Conservation (phyloP, 2,113 vertebrate species). For the Chaetops frenatus region DNA sequence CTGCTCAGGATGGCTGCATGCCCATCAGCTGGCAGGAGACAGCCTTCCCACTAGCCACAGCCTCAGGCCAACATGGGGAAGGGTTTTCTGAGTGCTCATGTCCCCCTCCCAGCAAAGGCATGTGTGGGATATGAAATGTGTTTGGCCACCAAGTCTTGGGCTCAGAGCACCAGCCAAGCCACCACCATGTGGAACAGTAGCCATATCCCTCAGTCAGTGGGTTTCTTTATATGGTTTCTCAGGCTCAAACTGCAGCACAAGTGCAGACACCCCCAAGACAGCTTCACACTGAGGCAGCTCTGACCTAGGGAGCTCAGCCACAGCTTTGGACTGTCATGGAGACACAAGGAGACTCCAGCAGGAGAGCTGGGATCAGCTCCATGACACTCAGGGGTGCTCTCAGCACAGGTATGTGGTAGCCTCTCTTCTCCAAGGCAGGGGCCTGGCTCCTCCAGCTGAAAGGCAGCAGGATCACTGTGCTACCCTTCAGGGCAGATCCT, state of each 20-base stretch:
- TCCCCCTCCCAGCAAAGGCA: neutral
- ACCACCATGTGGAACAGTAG: fast-evolving
- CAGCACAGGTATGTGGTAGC: neutral
- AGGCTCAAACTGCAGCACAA: neutral
- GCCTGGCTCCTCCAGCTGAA: neutral
- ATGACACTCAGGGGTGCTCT: neutral
- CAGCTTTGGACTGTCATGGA: neutral
- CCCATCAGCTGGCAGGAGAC: neutral
- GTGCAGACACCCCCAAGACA: neutral
- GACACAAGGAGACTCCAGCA: neutral
- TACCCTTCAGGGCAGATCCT: neutral
- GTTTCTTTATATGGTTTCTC: neutral
- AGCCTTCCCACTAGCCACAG: neutral
- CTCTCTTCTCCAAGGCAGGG: neutral
- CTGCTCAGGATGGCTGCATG: neutral
- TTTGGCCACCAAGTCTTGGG: neutral
- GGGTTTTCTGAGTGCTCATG: neutral
- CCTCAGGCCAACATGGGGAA: neutral
- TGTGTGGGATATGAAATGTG: neutral
- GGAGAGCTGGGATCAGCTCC: neutral
- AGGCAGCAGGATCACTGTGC: neutral
- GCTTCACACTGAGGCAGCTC: neutral
- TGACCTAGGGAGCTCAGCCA: neutral
- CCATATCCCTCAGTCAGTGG: neutral
- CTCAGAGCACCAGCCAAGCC: neutral